Evolutionary conservation across 2,797 vertebrate genomes (phyloP).

Genomic region (Sebastes miniatus): DNA sequence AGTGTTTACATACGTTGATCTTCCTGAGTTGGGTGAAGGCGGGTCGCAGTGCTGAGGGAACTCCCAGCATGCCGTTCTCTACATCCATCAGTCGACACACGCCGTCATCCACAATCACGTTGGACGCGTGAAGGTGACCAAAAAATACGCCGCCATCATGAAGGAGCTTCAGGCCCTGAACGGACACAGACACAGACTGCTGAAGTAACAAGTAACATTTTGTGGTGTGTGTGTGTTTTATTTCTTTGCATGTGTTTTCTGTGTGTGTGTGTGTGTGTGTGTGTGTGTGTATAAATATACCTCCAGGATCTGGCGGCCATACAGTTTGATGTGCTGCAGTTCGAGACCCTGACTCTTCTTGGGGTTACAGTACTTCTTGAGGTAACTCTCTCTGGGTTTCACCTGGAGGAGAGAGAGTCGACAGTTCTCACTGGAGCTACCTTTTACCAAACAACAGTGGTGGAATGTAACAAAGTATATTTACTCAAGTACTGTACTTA

Average conservation of each 20-base stretch:
- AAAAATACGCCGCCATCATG: slow-evolving; percentile 92
- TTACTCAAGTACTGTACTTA: neutral
- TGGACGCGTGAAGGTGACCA: slow-evolving; percentile 93
- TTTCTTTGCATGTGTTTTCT: neutral
- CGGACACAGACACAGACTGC: neutral
- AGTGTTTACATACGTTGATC: slow-evolving; percentile 87
- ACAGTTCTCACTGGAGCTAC: neutral
- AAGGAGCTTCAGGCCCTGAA: slow-evolving; percentile 90
- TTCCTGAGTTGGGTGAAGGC: slow-evolving; percentile 91
- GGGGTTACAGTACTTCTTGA: slow-evolving; percentile 96
- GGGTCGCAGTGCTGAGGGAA: slow-evolving; percentile 89
- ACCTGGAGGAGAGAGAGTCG: slow-evolving; percentile 75
- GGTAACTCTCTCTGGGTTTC: slow-evolving; percentile 92
- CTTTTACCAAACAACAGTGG: neutral
- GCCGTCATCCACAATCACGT: slow-evolving; percentile 90
- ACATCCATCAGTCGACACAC: slow-evolving; percentile 90
- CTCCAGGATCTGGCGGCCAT: slow-evolving; percentile 95
- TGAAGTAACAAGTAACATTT: neutral
- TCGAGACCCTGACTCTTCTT: slow-evolving; percentile 96
- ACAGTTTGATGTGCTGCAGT: slow-evolving; percentile 90
- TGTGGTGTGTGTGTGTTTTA: neutral
- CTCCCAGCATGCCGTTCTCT: slow-evolving; percentile 93
- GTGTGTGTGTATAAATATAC: slow-evolving; percentile 70
- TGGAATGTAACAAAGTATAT: neutral
- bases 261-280: neutral